Evolutionary conservation across 2,113 vertebrate species (phyloP), one percentile per base, ranked within the genome.

Genomic region (Rhombomys opimus): DNA sequence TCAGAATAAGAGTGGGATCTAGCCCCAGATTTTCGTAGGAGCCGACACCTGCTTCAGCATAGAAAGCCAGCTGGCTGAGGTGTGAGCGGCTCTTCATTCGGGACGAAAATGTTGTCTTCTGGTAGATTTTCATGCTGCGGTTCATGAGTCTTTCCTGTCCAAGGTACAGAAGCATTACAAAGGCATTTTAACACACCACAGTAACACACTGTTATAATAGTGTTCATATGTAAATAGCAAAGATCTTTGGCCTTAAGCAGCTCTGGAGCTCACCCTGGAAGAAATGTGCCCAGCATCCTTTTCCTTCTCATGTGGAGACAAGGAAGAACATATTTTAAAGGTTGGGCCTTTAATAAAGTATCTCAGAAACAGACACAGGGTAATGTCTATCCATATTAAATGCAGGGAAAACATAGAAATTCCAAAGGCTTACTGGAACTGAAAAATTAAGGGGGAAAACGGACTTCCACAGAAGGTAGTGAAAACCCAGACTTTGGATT

Each of bases 31-130:
- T 90, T 57, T 91, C 96, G 7, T 72, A 65, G 1, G 96, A 87
- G 70, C 0, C 1, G 7, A 2, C 6, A 3, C 20, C n/a, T 30
- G 6, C 15, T 0, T 97, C 95, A 0, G 88, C 0, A 0, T 41
- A 59, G 23, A 90, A 65, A 5, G 38, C 35, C 15, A 96, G 41
- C 52, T 97, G 52, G 89, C 87, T 27, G 84, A 97, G 68, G 54
- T 97, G 96, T 20, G 97, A 97, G 81, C 95, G 96, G 65, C 65
- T 95, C 97, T 98, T 98, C 87, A 92, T 97, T 85, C 97, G 97
- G 54, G 96, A 94, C 2, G 93, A 81, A 96, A 97, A 77, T 0
- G 93, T 98, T 0, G 93, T 95, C 82, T 97, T 98, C 67, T 98
- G 88, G 59, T 30, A 5, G 12, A 97, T 17, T 68, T 98, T 98